Percentiles rank a stretch among this genome's conserved stretches.
Evolutionary conservation across 2,888 invertebrate genomes (phyloP).

Genomic region (Sarcophaga carnaria): DNA sequence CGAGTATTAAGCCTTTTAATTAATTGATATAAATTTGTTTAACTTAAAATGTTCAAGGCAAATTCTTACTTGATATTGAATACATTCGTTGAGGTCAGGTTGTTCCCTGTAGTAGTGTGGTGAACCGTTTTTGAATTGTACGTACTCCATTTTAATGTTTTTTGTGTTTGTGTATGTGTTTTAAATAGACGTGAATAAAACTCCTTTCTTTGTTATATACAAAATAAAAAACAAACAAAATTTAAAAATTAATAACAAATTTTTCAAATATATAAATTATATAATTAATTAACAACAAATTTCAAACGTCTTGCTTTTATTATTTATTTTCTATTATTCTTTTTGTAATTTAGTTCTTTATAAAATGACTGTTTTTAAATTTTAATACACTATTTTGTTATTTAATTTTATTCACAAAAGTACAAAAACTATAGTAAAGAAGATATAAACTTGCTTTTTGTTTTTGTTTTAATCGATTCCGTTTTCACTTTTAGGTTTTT

Average conservation of each 20-base stretch:
- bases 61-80: conserved; percentile 82
- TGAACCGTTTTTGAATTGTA: conserved; percentile 82
- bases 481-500: conserved; percentile 44
- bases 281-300: not conserved
- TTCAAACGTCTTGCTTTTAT: conserved; percentile 23
- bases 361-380: conserved; percentile 45
- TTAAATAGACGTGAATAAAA: conserved; percentile 70
- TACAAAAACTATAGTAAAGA: conserved; percentile 28
- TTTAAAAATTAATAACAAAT: conserved; percentile 62
- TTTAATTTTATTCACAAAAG: conserved; percentile 32
- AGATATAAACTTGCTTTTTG: conserved; percentile 74
- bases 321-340: conserved; percentile 5
- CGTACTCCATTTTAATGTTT: conserved; percentile 80
- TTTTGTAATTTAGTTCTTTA: conserved; percentile 3
- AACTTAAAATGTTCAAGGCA: too few relatives aligned
- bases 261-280: conserved; percentile 21
- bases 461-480: conserved; percentile 74
- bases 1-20: too few relatives aligned
- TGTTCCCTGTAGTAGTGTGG: conserved; percentile 82
- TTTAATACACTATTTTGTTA: conserved; percentile 48
- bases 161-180: conserved; percentile 69
- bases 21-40: too few relatives aligned
- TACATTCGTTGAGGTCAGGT: conserved; percentile 81
- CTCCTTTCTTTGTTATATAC: conserved; percentile 71
- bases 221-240: conserved; percentile 70